Evolutionary conservation across 2,113 vertebrate genomes (phyloP).

Genomic region (Nesoenas mayeri): DNA sequence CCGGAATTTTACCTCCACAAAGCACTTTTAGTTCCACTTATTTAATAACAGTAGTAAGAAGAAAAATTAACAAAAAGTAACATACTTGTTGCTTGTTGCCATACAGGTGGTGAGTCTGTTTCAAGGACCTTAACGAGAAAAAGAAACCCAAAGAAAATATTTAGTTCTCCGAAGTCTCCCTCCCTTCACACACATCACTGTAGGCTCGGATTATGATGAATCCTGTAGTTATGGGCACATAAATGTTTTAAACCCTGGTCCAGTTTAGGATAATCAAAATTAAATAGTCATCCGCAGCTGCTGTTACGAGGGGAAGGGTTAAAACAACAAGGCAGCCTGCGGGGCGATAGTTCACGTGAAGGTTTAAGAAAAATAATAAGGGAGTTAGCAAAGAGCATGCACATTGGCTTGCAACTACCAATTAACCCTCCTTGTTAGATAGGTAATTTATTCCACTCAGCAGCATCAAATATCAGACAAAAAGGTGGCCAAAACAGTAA

Average conservation of each 20-base stretch:
- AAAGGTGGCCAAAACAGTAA: conserved; percentile 75
- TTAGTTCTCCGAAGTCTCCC: not conserved
- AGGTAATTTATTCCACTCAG: conserved; percentile 77
- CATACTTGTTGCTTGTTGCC: not conserved
- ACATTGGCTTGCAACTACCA: conserved; percentile 70
- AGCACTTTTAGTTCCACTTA: not conserved
- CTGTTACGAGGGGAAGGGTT: conserved; percentile 22
- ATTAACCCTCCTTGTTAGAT: conserved; percentile 75
- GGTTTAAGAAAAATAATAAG: conserved; percentile 66
- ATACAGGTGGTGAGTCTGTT: not conserved
- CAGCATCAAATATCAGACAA: conserved; percentile 74
- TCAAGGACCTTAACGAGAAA: not conserved
- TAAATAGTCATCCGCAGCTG: not conserved
- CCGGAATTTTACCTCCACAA: not conserved
- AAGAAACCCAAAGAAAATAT: not conserved
- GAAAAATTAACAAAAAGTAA: not conserved
- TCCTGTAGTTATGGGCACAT: not conserved
- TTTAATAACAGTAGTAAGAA: not conserved
- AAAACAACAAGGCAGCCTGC: conserved; percentile 63
- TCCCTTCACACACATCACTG: not conserved
- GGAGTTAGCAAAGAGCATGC: conserved; percentile 34
- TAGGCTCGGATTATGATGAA: not conserved
- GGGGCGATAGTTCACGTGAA: conserved; percentile 34
- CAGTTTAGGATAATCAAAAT: not conserved
- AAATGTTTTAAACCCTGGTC: not conserved